Percentiles rank a stretch among this genome's conserved stretches.
Conservation (phyloP, 2,797 vertebrate genomes). For the Labeo calbasu region DNA sequence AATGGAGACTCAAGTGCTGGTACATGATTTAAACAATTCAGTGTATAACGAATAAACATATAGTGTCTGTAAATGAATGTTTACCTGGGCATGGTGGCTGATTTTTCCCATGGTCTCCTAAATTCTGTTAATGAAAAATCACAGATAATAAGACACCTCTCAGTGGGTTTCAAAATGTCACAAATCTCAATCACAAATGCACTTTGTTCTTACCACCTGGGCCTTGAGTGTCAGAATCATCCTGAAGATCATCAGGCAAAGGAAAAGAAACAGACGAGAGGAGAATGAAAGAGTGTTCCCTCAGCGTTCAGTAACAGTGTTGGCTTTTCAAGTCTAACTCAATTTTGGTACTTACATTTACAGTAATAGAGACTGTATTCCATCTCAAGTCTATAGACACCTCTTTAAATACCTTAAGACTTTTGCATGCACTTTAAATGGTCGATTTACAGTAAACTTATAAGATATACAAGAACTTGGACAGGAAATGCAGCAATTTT, state of each 20-base stretch:
- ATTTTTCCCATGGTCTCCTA: conserved; percentile 82
- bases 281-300: neutral
- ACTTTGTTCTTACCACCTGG: conserved; percentile 73
- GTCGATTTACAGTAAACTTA: neutral
- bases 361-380: neutral
- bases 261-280: conserved; percentile 10
- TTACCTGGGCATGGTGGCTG: conserved; percentile 77
- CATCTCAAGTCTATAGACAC: neutral
- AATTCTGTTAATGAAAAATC: conserved; percentile 66
- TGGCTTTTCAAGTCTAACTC: neutral
- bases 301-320: neutral
- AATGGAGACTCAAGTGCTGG: neutral
- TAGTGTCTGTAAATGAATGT: neutral
- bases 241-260: conserved; percentile 71
- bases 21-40: neutral
- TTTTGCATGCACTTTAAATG: conserved; percentile 6
- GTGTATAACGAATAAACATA: conserved; percentile 35
- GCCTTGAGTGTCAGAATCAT: conserved; percentile 81
- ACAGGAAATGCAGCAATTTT: neutral
- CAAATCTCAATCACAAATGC: conserved; percentile 33
- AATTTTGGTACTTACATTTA: conserved; percentile 18
- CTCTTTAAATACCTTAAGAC: neutral
- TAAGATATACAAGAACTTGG: neutral
- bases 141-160: neutral
- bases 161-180: neutral